These are phyloP conservation scores for Nanorana parkeri DNA, from an alignment of 2,113 vertebrate genomes.

Conservation along the genomic window DNA sequence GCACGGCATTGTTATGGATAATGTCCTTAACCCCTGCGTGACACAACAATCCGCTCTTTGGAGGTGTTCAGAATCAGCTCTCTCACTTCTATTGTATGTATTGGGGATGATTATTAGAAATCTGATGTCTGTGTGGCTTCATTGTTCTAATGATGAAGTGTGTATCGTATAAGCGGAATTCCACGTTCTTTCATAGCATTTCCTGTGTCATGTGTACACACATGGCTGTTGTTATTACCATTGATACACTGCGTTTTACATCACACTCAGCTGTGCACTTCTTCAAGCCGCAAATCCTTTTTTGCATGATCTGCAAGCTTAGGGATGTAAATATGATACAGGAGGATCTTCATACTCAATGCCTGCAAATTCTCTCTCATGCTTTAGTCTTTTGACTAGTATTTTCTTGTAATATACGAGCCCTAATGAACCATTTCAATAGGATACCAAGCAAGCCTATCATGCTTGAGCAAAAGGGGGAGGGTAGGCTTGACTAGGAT, in stretches of 20 bases:
- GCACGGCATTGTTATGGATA: slow-evolving; percentile 12
- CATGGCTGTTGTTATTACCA: slow-evolving; percentile 24
- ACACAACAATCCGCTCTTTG: background rate
- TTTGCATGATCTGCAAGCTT: background rate
- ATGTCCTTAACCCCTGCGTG: slow-evolving; percentile 13
- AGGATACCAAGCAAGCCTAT: background rate
- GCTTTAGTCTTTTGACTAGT: background rate
- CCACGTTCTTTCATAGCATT: slow-evolving; percentile 7
- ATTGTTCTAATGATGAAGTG: slow-evolving; percentile 7
- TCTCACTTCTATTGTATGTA: too few relatives aligned
- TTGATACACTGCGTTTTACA: slow-evolving; percentile 3
- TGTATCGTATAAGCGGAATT: background rate
- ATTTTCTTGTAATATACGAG: background rate
- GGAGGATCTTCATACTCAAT: background rate
- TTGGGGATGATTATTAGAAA: too few relatives aligned
- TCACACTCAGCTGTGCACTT: background rate
- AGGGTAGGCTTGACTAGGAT: background rate
- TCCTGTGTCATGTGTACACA: background rate
- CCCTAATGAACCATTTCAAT: background rate
- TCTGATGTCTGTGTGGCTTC: background rate
- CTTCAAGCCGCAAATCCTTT: slow-evolving; percentile 4
- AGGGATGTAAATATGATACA: slow-evolving; percentile 18
- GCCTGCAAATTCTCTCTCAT: background rate
- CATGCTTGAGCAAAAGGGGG: background rate
- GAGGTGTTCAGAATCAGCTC: background rate